phyloP scores from a whole-genome alignment of 2,888 invertebrate genomes.

The Ochropacha duplaris region DNA sequence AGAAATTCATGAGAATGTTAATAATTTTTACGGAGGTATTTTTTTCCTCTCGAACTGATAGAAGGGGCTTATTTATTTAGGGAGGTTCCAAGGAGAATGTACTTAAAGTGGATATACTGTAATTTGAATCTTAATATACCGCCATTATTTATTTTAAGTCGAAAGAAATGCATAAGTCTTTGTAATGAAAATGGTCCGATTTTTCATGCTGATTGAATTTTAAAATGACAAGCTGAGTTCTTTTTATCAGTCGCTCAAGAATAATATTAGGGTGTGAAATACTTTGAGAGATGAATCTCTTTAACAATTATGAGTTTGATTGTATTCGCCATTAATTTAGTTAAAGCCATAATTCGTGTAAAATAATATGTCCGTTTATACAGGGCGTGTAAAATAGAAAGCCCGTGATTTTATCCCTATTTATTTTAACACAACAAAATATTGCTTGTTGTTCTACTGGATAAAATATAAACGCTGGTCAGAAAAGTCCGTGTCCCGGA shows the following conservation, averaged over 20 bases:
- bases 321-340: too few species aligned
- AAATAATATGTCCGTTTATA: too few species aligned
- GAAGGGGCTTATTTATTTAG: conserved; percentile 63
- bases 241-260: not conserved
- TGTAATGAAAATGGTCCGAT: conserved; percentile 53
- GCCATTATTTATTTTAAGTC: conserved; percentile 75
- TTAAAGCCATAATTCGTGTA: too few species aligned
- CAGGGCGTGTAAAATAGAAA: not conserved
- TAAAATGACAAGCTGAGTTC: conserved; percentile 30
- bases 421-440: not conserved
- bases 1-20: conserved; percentile 70
- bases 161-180: conserved; percentile 61
- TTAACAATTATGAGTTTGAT: not conserved
- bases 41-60: conserved; percentile 40
- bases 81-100: conserved; percentile 28
- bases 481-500: not conserved
- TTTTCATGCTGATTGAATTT: conserved; percentile 46
- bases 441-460: not conserved
- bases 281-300: not conserved
- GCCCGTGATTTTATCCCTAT: not conserved
- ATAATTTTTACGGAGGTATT: conserved; percentile 63
- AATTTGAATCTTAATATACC: conserved; percentile 75
- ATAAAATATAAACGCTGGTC: not conserved
- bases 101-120: conserved; percentile 66
- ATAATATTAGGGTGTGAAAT: not conserved